Evolutionary conservation across 2,797 vertebrate species (phyloP), one percentile per base, ranked within the genome.

Genomic region (Vireo griseus): DNA sequence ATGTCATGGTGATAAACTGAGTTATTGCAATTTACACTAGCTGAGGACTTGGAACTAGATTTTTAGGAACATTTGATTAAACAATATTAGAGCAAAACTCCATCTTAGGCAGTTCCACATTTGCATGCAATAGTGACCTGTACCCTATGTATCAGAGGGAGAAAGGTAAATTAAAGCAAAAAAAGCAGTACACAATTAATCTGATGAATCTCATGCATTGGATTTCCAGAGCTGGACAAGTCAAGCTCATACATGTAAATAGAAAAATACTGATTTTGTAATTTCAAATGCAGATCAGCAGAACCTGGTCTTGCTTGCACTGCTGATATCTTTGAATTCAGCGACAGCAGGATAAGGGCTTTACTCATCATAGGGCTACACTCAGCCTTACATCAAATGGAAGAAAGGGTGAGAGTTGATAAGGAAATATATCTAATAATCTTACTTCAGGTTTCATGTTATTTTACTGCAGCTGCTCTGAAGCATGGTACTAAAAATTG

Each of bases 41-140:
- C 82, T 94, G 92, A 93, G 82, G 68, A 83, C 78, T 42, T 95
- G 91, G 75, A 88, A 35, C 13, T 33, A 69, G 37, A 33, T 78
- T 90, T 97, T 91, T 78, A 63, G 69, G 40, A 86, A 86, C 13
- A 61, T 54, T 88, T 45, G 33, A 88, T 90, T 81, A 72, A 92
- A 86, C 40, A 45, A 35, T 66, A 61, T 63, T 61, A 93, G 45
- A 63, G 16, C 17, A 85, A 88, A 94, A 58, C 26, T 74, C 28
- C 68, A 1, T 35, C 18, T 69, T 73, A 39, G 35, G 22, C 37
- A 68, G 20, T 75, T 92, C 44, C 15, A 20, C 9, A 8, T 83
- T 88, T 62, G 42, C 57, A 68, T 87, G 47, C 40, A 54, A 19
- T 2, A 5, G 25, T 83, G 82, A 72, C 28, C 20, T 31, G 12